Percentiles rank a stretch among this genome's conserved stretches.
These are phyloP conservation scores for Aromia moschata DNA, from an alignment of 2,888 invertebrate genomes.

Conservation along the genomic window DNA sequence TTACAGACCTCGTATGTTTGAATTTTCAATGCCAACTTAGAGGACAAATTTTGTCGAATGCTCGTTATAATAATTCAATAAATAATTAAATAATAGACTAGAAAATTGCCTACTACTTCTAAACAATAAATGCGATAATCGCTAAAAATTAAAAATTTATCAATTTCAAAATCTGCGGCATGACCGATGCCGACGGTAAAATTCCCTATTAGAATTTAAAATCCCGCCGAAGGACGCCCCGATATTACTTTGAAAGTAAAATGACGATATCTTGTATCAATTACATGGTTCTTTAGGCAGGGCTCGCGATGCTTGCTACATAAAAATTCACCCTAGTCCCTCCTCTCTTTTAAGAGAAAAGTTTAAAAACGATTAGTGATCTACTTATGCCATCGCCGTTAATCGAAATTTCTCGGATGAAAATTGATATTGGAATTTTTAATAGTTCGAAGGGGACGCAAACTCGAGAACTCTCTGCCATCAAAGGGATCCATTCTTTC, in stretches of 20 bases:
- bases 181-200: conserved; percentile 8
- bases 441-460: conserved; percentile 27
- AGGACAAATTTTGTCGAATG: too few species aligned
- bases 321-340: conserved; percentile 59
- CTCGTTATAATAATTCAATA: too few species aligned
- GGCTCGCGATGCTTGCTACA: conserved; percentile 51
- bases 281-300: conserved; percentile 57
- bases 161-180: neutral
- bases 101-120: too few species aligned
- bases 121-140: too few species aligned
- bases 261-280: conserved; percentile 57
- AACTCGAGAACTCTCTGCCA: neutral
- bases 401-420: conserved; percentile 57
- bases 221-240: conserved; percentile 28
- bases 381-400: conserved; percentile 58
- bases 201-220: conserved; percentile 10
- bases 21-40: too few species aligned
- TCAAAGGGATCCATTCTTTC: conserved; percentile 13
- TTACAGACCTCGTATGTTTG: too few species aligned
- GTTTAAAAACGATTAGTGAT: conserved; percentile 60
- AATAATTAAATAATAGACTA: too few species aligned
- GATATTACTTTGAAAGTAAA: conserved; percentile 52
- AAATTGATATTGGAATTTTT: conserved; percentile 55
- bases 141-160: too few species aligned
- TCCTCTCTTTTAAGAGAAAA: conserved; percentile 57